Evolutionary conservation across 2,888 invertebrate species (phyloP), one percentile per base, ranked within the genome.

Genomic region (Cerceris ruficornis): DNA sequence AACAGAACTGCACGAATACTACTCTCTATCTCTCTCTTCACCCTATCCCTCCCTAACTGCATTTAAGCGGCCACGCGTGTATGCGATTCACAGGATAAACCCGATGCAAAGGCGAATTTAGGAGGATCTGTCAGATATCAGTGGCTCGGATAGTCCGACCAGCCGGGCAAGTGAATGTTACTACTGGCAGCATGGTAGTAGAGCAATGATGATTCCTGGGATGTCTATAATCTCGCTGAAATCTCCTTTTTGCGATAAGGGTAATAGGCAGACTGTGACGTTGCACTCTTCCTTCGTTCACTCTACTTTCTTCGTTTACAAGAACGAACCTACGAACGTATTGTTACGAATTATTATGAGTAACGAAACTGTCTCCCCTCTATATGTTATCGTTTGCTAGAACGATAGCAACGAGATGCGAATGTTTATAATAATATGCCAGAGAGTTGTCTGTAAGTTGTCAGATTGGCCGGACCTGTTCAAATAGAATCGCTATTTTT

Each of bases 1-100:
- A 69, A 69, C 80, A 70, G 73, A 76, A 65, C 70, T 69, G 71
- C 75, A 42, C 28, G 28, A 61, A 46, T 46, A 15, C 49, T 41
- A 17, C 61, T 50, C 11, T 2, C 50, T 41, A 7, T 52, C 60
- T 13, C 61, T 46, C 54, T 7, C n/a, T 11, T 4, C 46, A 1
- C 8, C 1, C 50, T 50, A 50, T n/a, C 13, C 11, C 46, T 11
- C 8, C 9, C n/a, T 5, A 50, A 7, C 0, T n/a, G 50, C 50
- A 50, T 50, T 50, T 50, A 50, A 50, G 50, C 50, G n/a, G 50
- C 11, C 50, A n/a, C 1, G 50, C n/a, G 46, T 11, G 50, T 50
- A 7, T 50, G 50, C 50, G 13, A n/a, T n/a, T n/a, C 50, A 11
- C 11, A 6, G 43, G 50, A 64, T 57, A 17, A 15, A 49, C 7